Evolutionary conservation across 1,140 invertebrate species (phyloP), one percentile per base, ranked within the genome.

Genomic region (Schlechtendalia chinensis): DNA sequence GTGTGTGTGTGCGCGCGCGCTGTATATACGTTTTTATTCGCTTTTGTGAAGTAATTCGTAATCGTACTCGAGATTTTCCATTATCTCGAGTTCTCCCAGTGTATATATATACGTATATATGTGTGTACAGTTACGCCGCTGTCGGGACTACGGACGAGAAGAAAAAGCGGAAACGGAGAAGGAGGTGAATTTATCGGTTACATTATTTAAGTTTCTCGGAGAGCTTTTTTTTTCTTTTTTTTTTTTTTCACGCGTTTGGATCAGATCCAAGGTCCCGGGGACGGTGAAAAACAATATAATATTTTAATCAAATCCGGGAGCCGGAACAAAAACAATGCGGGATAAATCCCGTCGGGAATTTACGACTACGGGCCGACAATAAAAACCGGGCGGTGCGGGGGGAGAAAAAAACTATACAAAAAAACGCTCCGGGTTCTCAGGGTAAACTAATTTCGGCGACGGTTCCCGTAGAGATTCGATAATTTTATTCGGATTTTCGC

Each of bases 201-300:
- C 56, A 79, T 59, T 79, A 45, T 79, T 63, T 59, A 63, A 63
- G 72, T 75, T 75, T 75, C 59, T 16, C 53, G 8, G 53, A 32
- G 54, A 61, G 74, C 29, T n/a, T 75, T 77, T 77, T 39, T 74
- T 50, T 39, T n/a, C n/a, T n/a, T n/a, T n/a, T n/a, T 45, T 45
- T 45, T 45, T 45, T 45, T 45, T 45, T 45, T 72, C 32, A 58
- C 32, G 58, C 75, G 47, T 79, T 79, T 79, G 75, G 75, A 79
- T 79, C 56, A n/a, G 58, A 50, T 79, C 75, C 75, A 79, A 79
- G 59, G 39, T 50, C 58, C 58, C 45, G 19, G 22, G 54, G 39
- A 79, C 75, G 74, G 56, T 77, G 74, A 79, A 79, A 79, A 79
- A 79, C 75, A 79, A 79, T 79, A 79, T 63, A 79, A 79, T 79